A percentile compares a stretch with the other conserved stretches of the same genome.
phyloP scores from a whole-genome alignment of 2,113 vertebrate genomes.

The Sarotherodon lohbergeri region DNA sequence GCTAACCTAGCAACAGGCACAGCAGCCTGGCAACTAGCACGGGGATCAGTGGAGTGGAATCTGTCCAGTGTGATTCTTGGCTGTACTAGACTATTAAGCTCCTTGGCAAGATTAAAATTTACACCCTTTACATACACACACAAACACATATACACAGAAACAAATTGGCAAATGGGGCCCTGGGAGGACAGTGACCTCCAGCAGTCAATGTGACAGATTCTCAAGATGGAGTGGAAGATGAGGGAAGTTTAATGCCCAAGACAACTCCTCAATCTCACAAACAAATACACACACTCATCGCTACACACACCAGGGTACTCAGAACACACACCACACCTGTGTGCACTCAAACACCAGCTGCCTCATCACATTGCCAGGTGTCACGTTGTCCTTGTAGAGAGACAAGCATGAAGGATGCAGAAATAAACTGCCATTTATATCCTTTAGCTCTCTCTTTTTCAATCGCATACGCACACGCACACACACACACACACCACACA shows the following conservation, averaged over 20 bases:
- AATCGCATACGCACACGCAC: neutral
- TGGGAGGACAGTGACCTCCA: conserved; percentile 64
- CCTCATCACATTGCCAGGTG: conserved; percentile 41
- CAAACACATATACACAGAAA: conserved; percentile 24
- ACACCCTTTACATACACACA: conserved; percentile 32
- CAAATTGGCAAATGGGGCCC: conserved; percentile 44
- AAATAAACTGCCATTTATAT: conserved; percentile 9
- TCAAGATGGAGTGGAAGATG: conserved; percentile 9
- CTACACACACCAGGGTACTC: neutral
- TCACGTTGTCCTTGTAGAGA: conserved; percentile 45
- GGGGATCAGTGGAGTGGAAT: conserved; percentile 47
- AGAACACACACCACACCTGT: conserved; percentile 17
- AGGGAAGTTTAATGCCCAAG: neutral
- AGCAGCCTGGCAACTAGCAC: conserved; percentile 48
- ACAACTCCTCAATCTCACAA: neutral
- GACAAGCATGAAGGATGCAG: conserved; percentile 36
- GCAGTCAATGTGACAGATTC: conserved; percentile 41
- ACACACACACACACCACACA: neutral
- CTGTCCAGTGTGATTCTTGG: conserved; percentile 31
- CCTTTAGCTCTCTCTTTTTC: neutral
- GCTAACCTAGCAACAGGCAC: conserved; percentile 57
- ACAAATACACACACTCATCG: neutral
- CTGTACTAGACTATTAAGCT: conserved; percentile 35
- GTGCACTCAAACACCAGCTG: conserved; percentile 36
- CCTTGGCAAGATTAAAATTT: conserved; percentile 59